phyloP scores from a whole-genome alignment of 2,113 vertebrate species.

The Gymnocephalus cernua region DNA sequence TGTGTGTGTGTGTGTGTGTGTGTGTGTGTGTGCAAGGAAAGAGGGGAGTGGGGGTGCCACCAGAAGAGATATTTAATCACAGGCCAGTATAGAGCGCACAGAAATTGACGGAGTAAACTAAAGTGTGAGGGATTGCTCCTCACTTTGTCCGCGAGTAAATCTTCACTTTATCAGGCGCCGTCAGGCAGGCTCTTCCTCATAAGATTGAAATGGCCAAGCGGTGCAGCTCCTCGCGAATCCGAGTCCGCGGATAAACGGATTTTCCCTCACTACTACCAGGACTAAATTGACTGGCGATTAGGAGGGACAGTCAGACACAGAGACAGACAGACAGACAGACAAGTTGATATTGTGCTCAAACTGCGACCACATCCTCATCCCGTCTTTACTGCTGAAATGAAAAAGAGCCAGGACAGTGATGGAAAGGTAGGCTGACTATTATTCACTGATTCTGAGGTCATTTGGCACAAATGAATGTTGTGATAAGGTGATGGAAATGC shows the following conservation, averaged over 20 bases:
- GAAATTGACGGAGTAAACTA: constrained; percentile 65
- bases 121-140: constrained; percentile 67
- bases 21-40: background rate
- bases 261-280: constrained; percentile 42
- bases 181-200: constrained; percentile 50
- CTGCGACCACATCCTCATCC: constrained; percentile 24
- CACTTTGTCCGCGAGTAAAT: constrained; percentile 68
- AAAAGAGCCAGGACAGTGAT: constrained; percentile 25
- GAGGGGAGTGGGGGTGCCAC: background rate
- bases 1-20: background rate
- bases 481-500: constrained; percentile 7
- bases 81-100: constrained; percentile 24
- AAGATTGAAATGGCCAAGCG: constrained; percentile 44
- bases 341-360: constrained; percentile 31
- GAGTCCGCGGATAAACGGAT: constrained; percentile 66
- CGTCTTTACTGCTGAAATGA: constrained; percentile 20
- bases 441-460: background rate
- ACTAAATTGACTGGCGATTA: constrained; percentile 49
- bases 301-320: background rate
- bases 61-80: constrained; percentile 62
- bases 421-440: constrained; percentile 49
- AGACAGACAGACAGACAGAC: background rate
- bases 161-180: constrained; percentile 70
- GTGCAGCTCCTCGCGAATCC: constrained; percentile 24
- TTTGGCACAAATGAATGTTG: constrained; percentile 18